A percentile compares a stretch with the other conserved stretches of the same genome.
Conservation (phyloP, 2,888 invertebrate species). For the Achlya flavicornis region DNA sequence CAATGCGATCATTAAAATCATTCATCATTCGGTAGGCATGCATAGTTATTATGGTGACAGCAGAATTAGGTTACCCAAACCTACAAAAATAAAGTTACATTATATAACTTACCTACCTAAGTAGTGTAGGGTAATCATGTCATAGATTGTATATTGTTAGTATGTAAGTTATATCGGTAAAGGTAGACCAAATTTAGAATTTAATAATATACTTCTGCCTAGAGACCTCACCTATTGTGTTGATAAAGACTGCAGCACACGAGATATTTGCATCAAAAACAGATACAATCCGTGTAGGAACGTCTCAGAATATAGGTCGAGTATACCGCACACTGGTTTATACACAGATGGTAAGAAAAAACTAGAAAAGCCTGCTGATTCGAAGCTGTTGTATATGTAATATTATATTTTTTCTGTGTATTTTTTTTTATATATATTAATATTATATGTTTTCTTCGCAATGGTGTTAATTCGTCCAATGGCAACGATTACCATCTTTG, state of each 20-base stretch:
- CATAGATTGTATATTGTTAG: too few relatives aligned
- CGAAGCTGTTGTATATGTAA: neutral
- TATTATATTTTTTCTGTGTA: too few relatives aligned
- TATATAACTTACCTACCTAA: too few relatives aligned
- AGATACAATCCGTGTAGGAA: slow-evolving; percentile 59
- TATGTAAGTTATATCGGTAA: neutral
- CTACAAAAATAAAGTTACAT: too few relatives aligned
- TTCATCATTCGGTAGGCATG: too few relatives aligned
- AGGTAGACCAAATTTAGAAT: neutral
- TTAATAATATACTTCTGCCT: neutral
- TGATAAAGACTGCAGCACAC: slow-evolving; percentile 43
- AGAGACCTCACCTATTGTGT: slow-evolving; percentile 16
- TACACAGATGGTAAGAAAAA: slow-evolving; percentile 26
- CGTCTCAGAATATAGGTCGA: slow-evolving; percentile 64
- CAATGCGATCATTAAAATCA: too few relatives aligned
- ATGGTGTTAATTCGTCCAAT: too few relatives aligned
- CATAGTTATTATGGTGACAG: too few relatives aligned
- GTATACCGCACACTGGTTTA: slow-evolving; percentile 41
- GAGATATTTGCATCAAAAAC: slow-evolving; percentile 62
- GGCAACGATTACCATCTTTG: neutral
- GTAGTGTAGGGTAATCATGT: too few relatives aligned
- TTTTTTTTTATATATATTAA: too few relatives aligned
- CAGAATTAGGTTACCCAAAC: too few relatives aligned
- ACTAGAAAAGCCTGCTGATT: slow-evolving; percentile 15
- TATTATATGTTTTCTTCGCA: too few relatives aligned